Evolutionary conservation across 2,113 vertebrate genomes (phyloP).

Genomic region (Cichladusa arquata): DNA sequence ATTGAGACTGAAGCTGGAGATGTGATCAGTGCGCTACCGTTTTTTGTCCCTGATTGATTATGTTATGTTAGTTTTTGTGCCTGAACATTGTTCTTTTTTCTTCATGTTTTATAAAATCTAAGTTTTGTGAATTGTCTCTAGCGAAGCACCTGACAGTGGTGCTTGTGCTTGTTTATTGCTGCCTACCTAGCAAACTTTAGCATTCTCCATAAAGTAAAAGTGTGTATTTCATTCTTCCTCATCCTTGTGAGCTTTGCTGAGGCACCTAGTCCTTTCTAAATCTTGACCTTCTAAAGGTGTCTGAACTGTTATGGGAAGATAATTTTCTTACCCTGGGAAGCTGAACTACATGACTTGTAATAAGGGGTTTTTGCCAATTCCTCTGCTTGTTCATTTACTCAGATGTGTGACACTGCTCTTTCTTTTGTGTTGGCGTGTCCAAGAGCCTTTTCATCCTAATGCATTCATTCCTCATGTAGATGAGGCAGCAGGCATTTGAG

Average conservation of each 20-base stretch:
- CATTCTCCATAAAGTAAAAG: not conserved
- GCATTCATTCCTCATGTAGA: not conserved
- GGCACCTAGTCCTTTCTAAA: not conserved
- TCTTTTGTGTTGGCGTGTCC: not conserved
- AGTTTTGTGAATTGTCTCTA: not conserved
- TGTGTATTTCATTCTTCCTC: not conserved
- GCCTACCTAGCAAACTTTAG: not conserved
- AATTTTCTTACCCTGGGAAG: not conserved
- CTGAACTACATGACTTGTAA: not conserved
- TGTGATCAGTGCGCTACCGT: conserved; percentile 62
- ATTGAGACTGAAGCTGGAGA: conserved; percentile 68
- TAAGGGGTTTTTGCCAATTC: not conserved
- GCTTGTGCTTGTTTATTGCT: not conserved
- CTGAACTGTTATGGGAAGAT: not conserved
- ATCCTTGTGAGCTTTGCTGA: not conserved
- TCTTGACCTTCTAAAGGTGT: not conserved
- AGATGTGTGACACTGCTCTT: not conserved
- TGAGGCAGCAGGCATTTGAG: not conserved
- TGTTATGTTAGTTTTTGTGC: not conserved
- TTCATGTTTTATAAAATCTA: not conserved
- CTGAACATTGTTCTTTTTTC: not conserved
- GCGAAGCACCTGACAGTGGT: not conserved
- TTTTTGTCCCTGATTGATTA: conserved; percentile 52
- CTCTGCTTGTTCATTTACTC: not conserved
- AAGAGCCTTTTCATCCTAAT: not conserved